Base-by-base conservation (phyloP, 2,888 invertebrate species). In the Leptura quadrifasciata region DNA sequence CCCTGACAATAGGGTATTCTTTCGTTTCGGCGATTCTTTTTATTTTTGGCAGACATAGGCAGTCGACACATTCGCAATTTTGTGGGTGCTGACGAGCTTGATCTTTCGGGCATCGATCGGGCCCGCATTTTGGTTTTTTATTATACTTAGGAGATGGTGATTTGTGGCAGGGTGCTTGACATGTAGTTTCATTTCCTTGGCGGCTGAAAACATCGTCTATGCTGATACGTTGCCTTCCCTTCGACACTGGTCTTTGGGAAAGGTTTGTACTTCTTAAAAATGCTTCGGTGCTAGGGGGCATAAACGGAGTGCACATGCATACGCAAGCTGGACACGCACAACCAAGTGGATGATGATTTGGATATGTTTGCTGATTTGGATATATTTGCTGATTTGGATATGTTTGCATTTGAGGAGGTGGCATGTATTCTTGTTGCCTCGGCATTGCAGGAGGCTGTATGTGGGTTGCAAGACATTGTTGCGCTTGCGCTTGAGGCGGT, bases 31-130 rank as follows among this genome's bases (percentile, higher is more conserved):
- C 81, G 6, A 85, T 65, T 68, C 81, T 72, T 55, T 77, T 79
- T 3, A 85, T 78, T 64, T 76, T 77, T 1, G 84, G 84, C 58
- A 84, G 52, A 52, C 81, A 81, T 4, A 82, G 60, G 57, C 84
- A 85, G 54, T 84, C 83, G 18, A 83, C 77, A 68, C 85, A 85
- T 65, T 85, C 84, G 47, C 84, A 85, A 35, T 79, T 74, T 1
- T 74, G 60, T 1, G 81, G 74, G 52, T 83, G 83, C 0, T 39
- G 76, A 35, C 15, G 47, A n/a, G n/a, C 47, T 47, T n/a, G 12
- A 12, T n/a, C 47, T 2, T n/a, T 47, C 27, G 5, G 2, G 8
- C 27, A 31, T 4, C n/a, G 27, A 6, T 31, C n/a, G n/a, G 27
- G 0, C 6, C 4, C 0, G 27, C 27, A 31, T 6, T 31, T 31